Conservation (phyloP, 1,140 invertebrate species). For the Streblospio benedicti region DNA sequence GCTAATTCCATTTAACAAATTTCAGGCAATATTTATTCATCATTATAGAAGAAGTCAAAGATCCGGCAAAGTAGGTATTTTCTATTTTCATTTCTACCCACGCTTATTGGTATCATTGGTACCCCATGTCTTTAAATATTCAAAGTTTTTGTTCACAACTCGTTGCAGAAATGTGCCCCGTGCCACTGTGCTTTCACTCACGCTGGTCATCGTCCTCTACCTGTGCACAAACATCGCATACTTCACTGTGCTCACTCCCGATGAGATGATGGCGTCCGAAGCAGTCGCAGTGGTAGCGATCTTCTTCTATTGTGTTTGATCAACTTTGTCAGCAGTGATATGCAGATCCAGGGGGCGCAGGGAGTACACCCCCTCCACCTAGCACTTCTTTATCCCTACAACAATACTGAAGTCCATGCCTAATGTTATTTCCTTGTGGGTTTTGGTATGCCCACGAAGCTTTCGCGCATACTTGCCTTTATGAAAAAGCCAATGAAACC, state of each 20-base stretch:
- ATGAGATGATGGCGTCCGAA: constrained; percentile 75
- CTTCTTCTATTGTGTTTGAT: constrained; percentile 31
- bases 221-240: constrained; percentile 91
- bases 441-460: no score
- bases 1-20: background rate
- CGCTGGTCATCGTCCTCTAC: constrained; percentile 85
- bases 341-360: no score
- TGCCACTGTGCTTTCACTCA: constrained; percentile 84
- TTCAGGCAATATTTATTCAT: constrained; percentile 88
- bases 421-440: no score
- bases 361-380: background rate
- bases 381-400: no score
- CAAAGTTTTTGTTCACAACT: background rate
- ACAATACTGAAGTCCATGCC: no score
- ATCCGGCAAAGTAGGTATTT: constrained; percentile 63
- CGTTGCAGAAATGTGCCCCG: constrained; percentile 74
- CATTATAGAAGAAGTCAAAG: constrained; percentile 91
- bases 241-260: constrained; percentile 77
- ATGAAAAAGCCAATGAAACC: no score
- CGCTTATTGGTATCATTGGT: background rate
- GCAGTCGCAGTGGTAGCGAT: constrained; percentile 82
- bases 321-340: background rate
- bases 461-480: no score
- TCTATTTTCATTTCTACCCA: background rate
- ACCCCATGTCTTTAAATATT: background rate